Percentiles rank a stretch among this genome's conserved stretches.
phyloP scores from a whole-genome alignment of 2,797 vertebrate species.

The Cryptoprocta ferox region DNA sequence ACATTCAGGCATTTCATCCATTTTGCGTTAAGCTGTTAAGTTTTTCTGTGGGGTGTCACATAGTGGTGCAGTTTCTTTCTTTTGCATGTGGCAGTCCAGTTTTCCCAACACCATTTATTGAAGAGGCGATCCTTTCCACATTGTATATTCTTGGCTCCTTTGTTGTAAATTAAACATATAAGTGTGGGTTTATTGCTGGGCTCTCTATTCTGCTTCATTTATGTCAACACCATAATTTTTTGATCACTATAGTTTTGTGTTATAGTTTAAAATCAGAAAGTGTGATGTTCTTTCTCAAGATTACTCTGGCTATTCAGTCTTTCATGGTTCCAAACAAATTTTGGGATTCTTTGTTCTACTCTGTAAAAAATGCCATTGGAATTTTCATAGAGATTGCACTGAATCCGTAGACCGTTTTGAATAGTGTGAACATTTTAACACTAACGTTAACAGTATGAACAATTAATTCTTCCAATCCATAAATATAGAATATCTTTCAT shows the following conservation, averaged over 20 bases:
- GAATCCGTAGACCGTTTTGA: not conserved
- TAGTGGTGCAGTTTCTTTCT: not conserved
- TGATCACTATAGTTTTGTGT: not conserved
- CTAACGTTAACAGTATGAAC: not conserved
- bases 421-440: not conserved
- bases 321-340: not conserved
- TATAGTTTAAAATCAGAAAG: not conserved
- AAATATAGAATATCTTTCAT: not conserved
- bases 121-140: not conserved
- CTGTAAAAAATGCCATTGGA: not conserved
- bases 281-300: not conserved
- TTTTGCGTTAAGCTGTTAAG: not conserved
- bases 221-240: not conserved
- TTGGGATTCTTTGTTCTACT: not conserved
- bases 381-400: not conserved
- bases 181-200: not conserved
- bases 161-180: not conserved
- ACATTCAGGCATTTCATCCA: not conserved
- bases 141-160: not conserved
- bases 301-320: not conserved
- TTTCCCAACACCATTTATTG: not conserved
- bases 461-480: not conserved
- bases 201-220: not conserved
- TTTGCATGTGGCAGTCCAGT: not conserved
- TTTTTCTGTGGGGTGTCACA: not conserved